Base-by-base conservation (phyloP, 2,888 invertebrate species). In the Galeruca laticollis region DNA sequence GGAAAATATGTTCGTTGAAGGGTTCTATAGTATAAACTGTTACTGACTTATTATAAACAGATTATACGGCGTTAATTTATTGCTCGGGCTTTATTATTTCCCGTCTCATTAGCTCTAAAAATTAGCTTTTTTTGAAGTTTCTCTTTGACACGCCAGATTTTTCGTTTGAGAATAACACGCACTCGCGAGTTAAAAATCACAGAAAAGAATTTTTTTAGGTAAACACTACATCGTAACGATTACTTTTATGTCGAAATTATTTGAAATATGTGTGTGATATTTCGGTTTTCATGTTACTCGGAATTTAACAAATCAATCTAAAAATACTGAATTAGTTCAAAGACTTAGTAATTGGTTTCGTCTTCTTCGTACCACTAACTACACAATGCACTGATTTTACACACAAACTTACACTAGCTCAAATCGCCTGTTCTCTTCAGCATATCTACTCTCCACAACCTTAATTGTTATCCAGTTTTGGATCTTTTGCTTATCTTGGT, bases 21-120 rank as follows among this genome's bases (percentile, higher is more conserved):
- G 75, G 78, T 77, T 78, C 78, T 79, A 80, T 77, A 77, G 73
- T 80, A 78, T 80, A 80, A 80, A 80, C 80, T 76, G 80, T 80
- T 78, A 80, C 73, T 73, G 81, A 81, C 77, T 82, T 82, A 82
- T 82, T 82, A 79, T 82, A 82, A 82, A 82, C 82, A 82, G 77
- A 76, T 78, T 79, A 78, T 78, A 75, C 76, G 75, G 77, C 79
- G 79, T 75, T 79, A 81, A 79, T 81, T 80, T 81, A 82, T 81
- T 76, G 77, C 79, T 73, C 21, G n/a, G 79, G 79, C 79, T 80
- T 80, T 81, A 80, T 81, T 79, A 77, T 80, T 80, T 78, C 76
- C 78, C 76, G 76, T 75, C 78, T 73, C 76, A 78, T 75, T 73
- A 73, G 69, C 54, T 60, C 51, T 62, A 57, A 67, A 71, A 73